These are phyloP conservation scores for Pangasius macronema DNA, from an alignment of 2,797 vertebrate species.

Conservation along the genomic window DNA sequence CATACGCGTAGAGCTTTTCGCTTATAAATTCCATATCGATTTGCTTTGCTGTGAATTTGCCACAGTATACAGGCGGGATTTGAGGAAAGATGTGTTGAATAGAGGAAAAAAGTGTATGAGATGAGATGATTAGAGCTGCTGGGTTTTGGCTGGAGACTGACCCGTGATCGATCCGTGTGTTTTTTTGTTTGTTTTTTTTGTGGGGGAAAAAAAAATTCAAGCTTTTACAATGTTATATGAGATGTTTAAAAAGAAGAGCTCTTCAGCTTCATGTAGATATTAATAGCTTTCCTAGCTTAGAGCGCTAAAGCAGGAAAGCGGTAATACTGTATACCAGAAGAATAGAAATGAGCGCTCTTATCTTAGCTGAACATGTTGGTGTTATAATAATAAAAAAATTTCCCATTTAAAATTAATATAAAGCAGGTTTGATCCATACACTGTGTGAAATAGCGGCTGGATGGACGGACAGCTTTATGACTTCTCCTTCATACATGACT, in stretches of 20 bases:
- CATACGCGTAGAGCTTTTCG: neutral
- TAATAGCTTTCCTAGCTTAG: constrained; percentile 31
- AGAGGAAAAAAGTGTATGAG: neutral
- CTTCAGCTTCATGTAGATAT: constrained; percentile 26
- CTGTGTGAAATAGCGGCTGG: neutral
- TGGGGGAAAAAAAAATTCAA: neutral
- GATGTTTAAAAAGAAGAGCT: constrained; percentile 8
- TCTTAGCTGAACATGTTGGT: neutral
- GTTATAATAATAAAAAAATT: constrained; percentile 3
- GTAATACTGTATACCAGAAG: neutral
- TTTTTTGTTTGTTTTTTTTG: neutral
- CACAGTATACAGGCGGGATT: neutral
- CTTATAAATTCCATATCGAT: constrained; percentile 12
- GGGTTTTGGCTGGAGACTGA: neutral
- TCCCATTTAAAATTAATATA: neutral
- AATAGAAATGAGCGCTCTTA: constrained; percentile 19
- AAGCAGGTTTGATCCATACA: neutral
- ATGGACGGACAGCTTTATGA: constrained; percentile 13
- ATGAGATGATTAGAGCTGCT: constrained; percentile 16
- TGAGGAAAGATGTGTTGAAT: neutral
- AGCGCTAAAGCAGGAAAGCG: neutral
- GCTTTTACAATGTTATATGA: neutral
- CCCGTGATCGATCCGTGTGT: neutral
- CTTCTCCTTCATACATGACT: constrained; percentile 47
- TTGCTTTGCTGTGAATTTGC: neutral